Base-by-base conservation (phyloP, 1,140 invertebrate genomes). In the Tetramorium simillimum region DNA sequence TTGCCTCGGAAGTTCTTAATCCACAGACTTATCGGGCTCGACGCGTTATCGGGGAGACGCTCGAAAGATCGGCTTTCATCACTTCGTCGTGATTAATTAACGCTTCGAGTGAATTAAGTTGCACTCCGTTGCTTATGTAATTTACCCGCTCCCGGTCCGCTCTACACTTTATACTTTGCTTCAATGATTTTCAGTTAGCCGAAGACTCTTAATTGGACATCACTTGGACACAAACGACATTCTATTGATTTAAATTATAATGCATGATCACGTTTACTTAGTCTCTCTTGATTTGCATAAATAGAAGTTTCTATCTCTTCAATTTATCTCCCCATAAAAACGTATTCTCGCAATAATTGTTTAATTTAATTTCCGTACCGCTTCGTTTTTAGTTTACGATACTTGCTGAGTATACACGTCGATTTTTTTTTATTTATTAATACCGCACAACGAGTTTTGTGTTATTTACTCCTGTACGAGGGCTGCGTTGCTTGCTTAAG, bases 1-100 rank as follows among this genome's bases (percentile, higher is more conserved):
- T 86, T 75, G 46, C 58, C 24, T n/a, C 16, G 9, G 46, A 51
- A 63, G 86, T 69, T 86, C 86, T 87, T 70, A 63, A 65, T 87
- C 67, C 78, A 46, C 14, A 5, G 28, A 53, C 69, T 82, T 70
- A 81, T 82, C 67, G 28, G n/a, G 43, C 76, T 40, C 56, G 53
- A 62, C 82, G 82, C 37, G 28, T 62, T 49, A 85, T 81, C 78
- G 37, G 81, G 18, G 21, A 62, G 43, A 51, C 37, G 73, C 37
- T 56, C 37, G 9, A 33, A 18, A 43, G 28, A 18, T 62, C 72
- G 58, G 58, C 75, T 78, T 78, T 85, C 62, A 37, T 75, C 69
- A 9, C 69, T 12, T 37, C 49, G n/a, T 67, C 78, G 60, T 56
- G 86, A 81, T 84, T 65, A 72, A 87, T 87, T 70, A 84, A 65